A percentile compares a stretch with the other conserved stretches of the same genome.
Conservation (phyloP, 2,888 invertebrate species). For the Diarsia dahlii region DNA sequence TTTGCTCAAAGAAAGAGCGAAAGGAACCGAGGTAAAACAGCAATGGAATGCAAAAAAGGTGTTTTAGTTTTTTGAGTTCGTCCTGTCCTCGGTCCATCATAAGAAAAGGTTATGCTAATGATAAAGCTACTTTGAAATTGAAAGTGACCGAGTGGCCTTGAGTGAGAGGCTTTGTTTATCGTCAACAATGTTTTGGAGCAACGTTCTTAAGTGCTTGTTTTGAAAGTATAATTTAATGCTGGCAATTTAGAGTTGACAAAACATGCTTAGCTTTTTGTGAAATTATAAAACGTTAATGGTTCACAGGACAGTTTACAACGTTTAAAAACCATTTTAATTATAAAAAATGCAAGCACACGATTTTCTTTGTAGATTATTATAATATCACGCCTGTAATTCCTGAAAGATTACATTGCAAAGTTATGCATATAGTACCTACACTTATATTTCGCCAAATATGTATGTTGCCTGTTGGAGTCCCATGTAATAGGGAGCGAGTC, state of each 20-base stretch:
- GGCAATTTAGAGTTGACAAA: conserved; percentile 10
- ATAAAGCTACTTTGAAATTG: conserved; percentile 68
- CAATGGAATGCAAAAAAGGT: conserved; percentile 37
- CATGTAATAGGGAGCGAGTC: no score
- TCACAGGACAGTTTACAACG: no score
- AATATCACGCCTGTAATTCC: no score
- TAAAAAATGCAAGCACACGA: no score
- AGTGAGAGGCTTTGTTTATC: conserved; percentile 70
- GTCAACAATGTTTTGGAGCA: conserved; percentile 45
- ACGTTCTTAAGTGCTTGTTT: conserved; percentile 34
- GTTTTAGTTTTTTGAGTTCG: conserved; percentile 29
- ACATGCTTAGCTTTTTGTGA: background rate
- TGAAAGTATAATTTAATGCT: conserved; percentile 35
- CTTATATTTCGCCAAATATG: no score
- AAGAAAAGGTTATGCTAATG: conserved; percentile 64
- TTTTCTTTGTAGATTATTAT: no score
- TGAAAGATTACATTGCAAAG: no score
- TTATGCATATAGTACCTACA: no score
- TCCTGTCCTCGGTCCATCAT: conserved; percentile 46
- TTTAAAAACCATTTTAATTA: background rate
- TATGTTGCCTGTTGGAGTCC: no score
- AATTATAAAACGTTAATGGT: background rate
- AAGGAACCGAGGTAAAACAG: conserved; percentile 11
- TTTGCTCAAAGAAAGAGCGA: conserved; percentile 10
- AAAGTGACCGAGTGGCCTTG: conserved; percentile 78